A percentile compares a stretch with the other conserved stretches of the same genome.
Conservation (phyloP, 1,140 invertebrate genomes). For the Charaxes varanes region DNA sequence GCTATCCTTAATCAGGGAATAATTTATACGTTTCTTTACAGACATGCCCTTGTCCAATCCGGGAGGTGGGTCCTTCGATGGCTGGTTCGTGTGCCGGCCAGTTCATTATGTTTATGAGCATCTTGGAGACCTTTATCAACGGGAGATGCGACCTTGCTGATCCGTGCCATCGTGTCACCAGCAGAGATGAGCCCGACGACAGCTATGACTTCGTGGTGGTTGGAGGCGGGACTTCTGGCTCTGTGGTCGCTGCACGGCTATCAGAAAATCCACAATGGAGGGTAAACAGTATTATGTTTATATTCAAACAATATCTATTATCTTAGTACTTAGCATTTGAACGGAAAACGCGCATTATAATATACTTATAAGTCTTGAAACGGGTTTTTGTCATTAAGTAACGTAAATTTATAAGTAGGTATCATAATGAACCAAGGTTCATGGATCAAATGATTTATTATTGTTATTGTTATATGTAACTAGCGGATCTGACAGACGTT, state of each 20-base stretch:
- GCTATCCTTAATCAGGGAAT: too few species aligned
- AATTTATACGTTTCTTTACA: too few species aligned
- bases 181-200: constrained; percentile 31
- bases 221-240: constrained; percentile 89
- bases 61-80: constrained; percentile 40
- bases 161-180: constrained; percentile 46
- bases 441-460: too few species aligned
- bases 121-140: constrained; percentile 85
- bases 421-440: too few species aligned
- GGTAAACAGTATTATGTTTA: constrained; percentile 51
- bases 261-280: constrained; percentile 77
- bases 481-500: too few species aligned
- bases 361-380: too few species aligned
- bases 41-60: constrained; percentile 43
- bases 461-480: too few species aligned
- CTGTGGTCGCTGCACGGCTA: constrained; percentile 83
- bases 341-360: not conserved
- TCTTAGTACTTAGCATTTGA: not conserved
- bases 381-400: too few species aligned
- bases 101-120: constrained; percentile 78
- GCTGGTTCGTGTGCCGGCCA: constrained; percentile 29
- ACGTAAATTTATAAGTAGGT: too few species aligned
- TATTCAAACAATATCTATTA: not conserved
- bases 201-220: constrained; percentile 88
- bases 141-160: constrained; percentile 84